Conservation (phyloP, 2,797 vertebrate genomes). For the Distichodus sexfasciatus region DNA sequence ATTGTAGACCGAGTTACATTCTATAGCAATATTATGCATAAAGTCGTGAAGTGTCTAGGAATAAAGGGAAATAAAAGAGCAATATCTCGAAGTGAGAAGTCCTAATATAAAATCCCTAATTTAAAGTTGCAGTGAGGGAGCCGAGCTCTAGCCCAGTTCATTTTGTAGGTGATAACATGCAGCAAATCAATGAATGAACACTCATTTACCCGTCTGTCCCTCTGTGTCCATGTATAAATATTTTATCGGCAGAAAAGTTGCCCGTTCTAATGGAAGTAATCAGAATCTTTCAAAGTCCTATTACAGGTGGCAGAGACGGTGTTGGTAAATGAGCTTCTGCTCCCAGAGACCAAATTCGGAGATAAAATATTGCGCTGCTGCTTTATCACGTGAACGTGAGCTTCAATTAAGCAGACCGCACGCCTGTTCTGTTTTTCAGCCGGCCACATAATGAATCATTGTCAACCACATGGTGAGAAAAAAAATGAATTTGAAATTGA, state of each 20-base stretch:
- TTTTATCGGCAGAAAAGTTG: constrained; percentile 23
- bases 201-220: not conserved
- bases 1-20: too few species aligned
- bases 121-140: not conserved
- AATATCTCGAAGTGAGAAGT: too few species aligned
- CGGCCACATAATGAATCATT: constrained; percentile 51
- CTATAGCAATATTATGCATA: too few species aligned
- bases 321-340: constrained; percentile 18
- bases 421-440: constrained; percentile 34
- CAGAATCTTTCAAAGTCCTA: constrained; percentile 5
- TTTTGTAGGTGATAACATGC: too few species aligned
- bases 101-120: too few species aligned
- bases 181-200: not conserved
- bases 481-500: constrained; percentile 51
- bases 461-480: constrained; percentile 46
- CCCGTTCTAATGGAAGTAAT: constrained; percentile 13
- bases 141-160: not conserved
- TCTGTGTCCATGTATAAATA: not conserved
- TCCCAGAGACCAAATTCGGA: constrained; percentile 30
- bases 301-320: constrained; percentile 13
- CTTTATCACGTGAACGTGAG: constrained; percentile 32
- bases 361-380: constrained; percentile 32
- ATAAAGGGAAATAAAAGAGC: too few species aligned
- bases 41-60: too few species aligned
- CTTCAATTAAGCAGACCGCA: constrained; percentile 45